Evolutionary conservation across 2,113 vertebrate genomes (phyloP).

Genomic region (Prionailurus viverrinus): DNA sequence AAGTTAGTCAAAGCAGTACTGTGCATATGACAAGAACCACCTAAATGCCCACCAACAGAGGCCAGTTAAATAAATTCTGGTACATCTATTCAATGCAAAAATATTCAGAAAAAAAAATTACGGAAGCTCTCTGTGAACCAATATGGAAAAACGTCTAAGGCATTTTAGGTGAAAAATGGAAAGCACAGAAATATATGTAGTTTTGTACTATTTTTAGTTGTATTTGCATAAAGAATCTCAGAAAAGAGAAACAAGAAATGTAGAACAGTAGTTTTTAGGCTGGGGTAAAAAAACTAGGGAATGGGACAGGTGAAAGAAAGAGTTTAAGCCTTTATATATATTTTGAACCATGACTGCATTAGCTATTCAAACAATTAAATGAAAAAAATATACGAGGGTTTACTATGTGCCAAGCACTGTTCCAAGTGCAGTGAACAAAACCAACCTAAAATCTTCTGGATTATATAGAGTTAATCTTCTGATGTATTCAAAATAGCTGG

Average conservation of each 20-base stretch:
- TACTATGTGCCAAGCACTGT: neutral
- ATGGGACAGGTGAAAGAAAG: neutral
- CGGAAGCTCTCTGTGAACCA: neutral
- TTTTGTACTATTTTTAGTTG: slow-evolving; percentile 8
- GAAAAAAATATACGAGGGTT: neutral
- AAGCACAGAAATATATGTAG: neutral
- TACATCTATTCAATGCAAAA: neutral
- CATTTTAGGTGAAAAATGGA: neutral
- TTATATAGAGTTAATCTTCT: neutral
- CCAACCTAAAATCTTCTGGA: neutral
- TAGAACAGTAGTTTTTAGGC: neutral
- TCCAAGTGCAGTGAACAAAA: neutral
- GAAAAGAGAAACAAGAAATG: slow-evolving; percentile 2
- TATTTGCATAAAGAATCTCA: slow-evolving; percentile 48
- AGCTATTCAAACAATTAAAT: slow-evolving; percentile 43
- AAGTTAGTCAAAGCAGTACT: slow-evolving; percentile 4
- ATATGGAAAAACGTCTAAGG: neutral
- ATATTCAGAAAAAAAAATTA: neutral
- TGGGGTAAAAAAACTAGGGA: neutral
- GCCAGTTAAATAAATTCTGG: neutral
- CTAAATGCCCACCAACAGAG: neutral
- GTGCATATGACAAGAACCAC: neutral
- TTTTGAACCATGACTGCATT: neutral
- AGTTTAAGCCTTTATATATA: neutral
- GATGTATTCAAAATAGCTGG: neutral